These are phyloP conservation scores for Phaedon cochleariae DNA, from an alignment of 2,888 invertebrate species.

Conservation along the genomic window DNA sequence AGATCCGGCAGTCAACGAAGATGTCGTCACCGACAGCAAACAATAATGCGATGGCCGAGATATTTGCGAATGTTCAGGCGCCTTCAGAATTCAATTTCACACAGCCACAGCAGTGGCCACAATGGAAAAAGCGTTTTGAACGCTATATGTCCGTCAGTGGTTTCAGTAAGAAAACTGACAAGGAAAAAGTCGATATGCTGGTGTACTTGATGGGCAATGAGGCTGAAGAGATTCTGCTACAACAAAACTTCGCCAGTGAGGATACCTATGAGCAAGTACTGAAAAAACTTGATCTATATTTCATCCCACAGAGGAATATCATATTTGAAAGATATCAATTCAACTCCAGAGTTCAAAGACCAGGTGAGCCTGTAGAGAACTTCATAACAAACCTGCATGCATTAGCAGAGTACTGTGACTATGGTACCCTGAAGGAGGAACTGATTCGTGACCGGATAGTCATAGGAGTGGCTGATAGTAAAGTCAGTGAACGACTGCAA, in stretches of 20 bases:
- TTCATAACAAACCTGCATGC: conserved; percentile 10
- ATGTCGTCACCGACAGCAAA: too few relatives aligned
- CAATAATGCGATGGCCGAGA: not conserved
- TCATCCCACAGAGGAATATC: not conserved
- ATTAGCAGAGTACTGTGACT: conserved; percentile 15
- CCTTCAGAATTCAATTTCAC: not conserved
- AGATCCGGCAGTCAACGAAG: too few relatives aligned
- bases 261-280: too few relatives aligned
- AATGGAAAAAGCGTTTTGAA: not conserved
- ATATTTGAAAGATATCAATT: not conserved
- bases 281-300: not conserved
- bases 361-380: conserved; percentile 4
- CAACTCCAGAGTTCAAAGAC: conserved; percentile 7
- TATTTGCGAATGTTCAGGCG: conserved; percentile 3
- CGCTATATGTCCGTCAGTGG: not conserved
- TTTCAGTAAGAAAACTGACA: not conserved
- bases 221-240: conserved; percentile 1
- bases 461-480: conserved; percentile 12
- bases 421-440: conserved; percentile 5
- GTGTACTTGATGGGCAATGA: conserved; percentile 2
- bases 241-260: too few relatives aligned
- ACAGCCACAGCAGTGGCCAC: not conserved
- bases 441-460: conserved; percentile 17
- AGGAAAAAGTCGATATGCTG: not conserved
- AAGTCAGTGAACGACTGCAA: conserved; percentile 9